phyloP scores from a whole-genome alignment of 2,113 vertebrate species.

The Phyllostomus hastatus region DNA sequence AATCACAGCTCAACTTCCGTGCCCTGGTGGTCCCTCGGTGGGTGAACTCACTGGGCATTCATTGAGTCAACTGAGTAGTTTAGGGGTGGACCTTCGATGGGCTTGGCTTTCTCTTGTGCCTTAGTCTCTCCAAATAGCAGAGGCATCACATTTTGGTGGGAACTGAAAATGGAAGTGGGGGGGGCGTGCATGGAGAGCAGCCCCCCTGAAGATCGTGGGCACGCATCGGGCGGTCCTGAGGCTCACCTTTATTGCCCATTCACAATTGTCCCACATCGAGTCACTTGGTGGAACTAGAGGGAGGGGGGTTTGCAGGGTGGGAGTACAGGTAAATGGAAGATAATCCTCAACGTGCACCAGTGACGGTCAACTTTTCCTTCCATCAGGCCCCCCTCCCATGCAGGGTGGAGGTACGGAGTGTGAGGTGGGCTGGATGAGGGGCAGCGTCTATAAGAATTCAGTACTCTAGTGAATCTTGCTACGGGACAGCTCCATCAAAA shows the following conservation, averaged over 20 bases:
- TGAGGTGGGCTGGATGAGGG: neutral
- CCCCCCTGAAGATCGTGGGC: neutral
- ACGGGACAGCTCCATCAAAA: neutral
- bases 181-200: neutral
- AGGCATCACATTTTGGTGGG: neutral
- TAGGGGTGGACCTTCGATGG: neutral
- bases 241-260: neutral
- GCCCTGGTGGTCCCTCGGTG: neutral
- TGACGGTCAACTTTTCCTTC: neutral
- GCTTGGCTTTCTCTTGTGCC: slow-evolving; percentile 65
- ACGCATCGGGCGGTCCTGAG: neutral
- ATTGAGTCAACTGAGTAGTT: neutral
- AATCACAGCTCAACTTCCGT: neutral
- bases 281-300: neutral
- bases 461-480: neutral
- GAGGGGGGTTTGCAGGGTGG: neutral
- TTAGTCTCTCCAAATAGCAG: slow-evolving; percentile 53
- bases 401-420: accelerated
- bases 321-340: neutral
- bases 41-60: neutral
- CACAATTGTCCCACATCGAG: neutral
- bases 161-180: neutral
- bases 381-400: accelerated
- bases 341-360: neutral
- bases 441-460: neutral